phyloP scores from a whole-genome alignment of 2,797 vertebrate genomes.

The Halcyon chelicuti region DNA sequence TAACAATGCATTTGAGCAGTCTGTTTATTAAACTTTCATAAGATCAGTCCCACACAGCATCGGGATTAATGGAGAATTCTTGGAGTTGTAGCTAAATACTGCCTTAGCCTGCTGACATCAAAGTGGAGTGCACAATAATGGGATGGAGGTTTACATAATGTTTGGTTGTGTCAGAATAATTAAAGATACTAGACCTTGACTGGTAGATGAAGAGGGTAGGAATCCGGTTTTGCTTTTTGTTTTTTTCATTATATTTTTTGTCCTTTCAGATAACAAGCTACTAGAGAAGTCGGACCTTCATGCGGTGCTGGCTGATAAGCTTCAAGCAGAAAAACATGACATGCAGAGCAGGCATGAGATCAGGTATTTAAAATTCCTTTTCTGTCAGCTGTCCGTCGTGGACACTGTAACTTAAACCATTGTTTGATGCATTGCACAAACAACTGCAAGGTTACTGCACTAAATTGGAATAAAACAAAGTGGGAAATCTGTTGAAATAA shows the following conservation, averaged over 20 bases:
- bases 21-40: rapidly evolving
- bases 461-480: neutral
- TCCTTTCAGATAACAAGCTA: constrained; percentile 88
- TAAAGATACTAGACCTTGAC: neutral
- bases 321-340: constrained; percentile 94
- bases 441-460: neutral
- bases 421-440: neutral
- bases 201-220: neutral
- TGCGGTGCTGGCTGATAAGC: constrained; percentile 90
- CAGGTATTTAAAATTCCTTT: constrained; percentile 79
- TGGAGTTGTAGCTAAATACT: neutral
- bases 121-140: neutral
- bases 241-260: neutral
- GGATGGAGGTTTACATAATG: neutral
- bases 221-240: neutral
- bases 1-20: neutral
- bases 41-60: neutral
- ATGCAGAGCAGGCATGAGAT: constrained; percentile 87
- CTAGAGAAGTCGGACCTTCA: constrained; percentile 95
- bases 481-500: neutral
- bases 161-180: neutral
- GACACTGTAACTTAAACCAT: neutral
- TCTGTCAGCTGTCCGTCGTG: neutral
- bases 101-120: neutral
- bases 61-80: neutral